Base-by-base conservation (phyloP, 2,888 invertebrate species). In the Phyto melanocephala region DNA sequence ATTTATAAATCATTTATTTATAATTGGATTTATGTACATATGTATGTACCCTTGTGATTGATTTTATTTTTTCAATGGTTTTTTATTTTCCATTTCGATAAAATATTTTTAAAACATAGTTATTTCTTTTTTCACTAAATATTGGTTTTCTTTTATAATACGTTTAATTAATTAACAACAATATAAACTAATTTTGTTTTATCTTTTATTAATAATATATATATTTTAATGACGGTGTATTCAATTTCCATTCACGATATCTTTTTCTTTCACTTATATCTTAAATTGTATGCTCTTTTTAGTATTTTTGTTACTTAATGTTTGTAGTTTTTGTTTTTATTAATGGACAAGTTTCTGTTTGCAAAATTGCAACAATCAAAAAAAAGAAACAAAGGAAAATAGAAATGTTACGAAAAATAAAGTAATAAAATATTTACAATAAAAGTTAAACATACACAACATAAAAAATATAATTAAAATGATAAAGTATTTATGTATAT, bases 211-310 rank as follows among this genome's bases (percentile, higher is more conserved):
- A 42, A 22, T 76, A 62, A 65, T 60, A 47, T 65, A 58, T 78
- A 79, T 79, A 24, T 65, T 80, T 71, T 62, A 65, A 80, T 80
- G 70, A 80, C 80, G 82, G 82, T 82, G 82, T 82, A 79, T 79
- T 82, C 60, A 79, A 82, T 79, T 82, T 82, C 79, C 82, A 82
- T 82, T 82, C 79, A 82, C 82, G 82, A 82, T 79, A 82, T 82
- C 22, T 77, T 62, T 28, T 77, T 70, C 11, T 24, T 62, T 79
- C 6, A 17, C 10, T 35, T 40, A 10, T 71, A 50, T 37, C 11
- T 47, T 62, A 52, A 45, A 24, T 58, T 79, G 37, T 45, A 13
- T 63, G 20, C n/a, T 22, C 10, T 71, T 45, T 45, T 35, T 65
- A 50, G 54, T 58, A n/a, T 45, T 67, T 65, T 47, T 22, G 24